Evolutionary conservation across 2,797 vertebrate species (phyloP).

Genomic region (Pseudochaenichthys georgianus): DNA sequence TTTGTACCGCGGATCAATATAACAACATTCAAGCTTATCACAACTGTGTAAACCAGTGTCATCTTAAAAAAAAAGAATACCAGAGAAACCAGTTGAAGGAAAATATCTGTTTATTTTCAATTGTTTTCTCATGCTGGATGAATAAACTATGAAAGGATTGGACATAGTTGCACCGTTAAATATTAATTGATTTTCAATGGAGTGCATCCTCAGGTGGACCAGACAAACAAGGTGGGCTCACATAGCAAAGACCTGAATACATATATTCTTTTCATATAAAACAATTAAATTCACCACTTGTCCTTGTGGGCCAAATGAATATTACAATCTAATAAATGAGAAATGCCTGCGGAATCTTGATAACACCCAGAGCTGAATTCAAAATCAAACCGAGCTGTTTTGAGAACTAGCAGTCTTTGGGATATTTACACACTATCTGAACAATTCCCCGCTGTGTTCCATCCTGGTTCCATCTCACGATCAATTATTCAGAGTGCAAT

Average conservation of each 20-base stretch:
- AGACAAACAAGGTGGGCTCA: conserved; percentile 27
- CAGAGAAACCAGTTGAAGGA: conserved; percentile 11
- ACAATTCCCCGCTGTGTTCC: conserved; percentile 47
- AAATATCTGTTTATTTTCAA: conserved; percentile 31
- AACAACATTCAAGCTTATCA: conserved; percentile 10
- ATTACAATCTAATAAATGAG: conserved; percentile 8
- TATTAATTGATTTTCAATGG: conserved; percentile 64
- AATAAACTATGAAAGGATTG: conserved; percentile 64
- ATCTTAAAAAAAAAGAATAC: background rate
- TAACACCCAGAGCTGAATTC: conserved; percentile 5
- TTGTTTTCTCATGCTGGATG: conserved; percentile 27
- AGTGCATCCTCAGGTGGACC: conserved; percentile 41
- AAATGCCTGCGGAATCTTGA: conserved; percentile 6
- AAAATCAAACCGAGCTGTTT: conserved; percentile 23
- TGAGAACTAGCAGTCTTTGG: conserved; percentile 3
- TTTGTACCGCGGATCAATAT: conserved; percentile 8
- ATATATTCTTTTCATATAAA: background rate
- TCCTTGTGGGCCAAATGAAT: conserved; percentile 16
- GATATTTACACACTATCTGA: conserved; percentile 46
- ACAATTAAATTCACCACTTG: background rate
- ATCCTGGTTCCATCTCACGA: conserved; percentile 61
- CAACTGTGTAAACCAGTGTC: background rate
- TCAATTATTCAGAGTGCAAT: conserved; percentile 78
- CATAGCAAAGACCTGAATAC: conserved; percentile 22
- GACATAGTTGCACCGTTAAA: conserved; percentile 57